Base-by-base conservation (phyloP, 2,113 vertebrate species). In the Struthio camelus region DNA sequence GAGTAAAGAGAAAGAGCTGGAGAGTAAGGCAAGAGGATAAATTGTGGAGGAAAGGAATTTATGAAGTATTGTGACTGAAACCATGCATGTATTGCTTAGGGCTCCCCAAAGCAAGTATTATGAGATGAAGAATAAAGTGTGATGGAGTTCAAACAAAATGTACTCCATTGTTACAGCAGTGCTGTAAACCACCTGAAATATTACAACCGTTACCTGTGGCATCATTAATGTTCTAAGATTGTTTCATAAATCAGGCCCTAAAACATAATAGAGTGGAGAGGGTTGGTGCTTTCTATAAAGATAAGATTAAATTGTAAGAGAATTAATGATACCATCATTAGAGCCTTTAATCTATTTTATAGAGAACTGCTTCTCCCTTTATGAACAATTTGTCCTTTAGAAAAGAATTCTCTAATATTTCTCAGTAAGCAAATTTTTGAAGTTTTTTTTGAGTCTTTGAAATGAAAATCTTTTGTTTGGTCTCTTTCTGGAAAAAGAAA, bases 241-340 rank as follows among this genome's bases (percentile, higher is more conserved):
- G 66, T 97, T 97, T 97, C 73, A 96, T 96, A 94, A 97, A 96
- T 96, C 93, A 91, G 61, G 24, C n/a, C 76, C 82, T 97, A 91
- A 97, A 97, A 94, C 38, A 92, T 95, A 95, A 96, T 94, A 76
- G 84, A 87, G 79, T 92, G 72, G 72, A 89, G 77, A 89, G 87
- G 94, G 72, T 89, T 8, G 0, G 69, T 84, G 84, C 90, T 95
- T 97, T 93, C 83, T 95, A 73, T 93, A 96, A 96, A 96, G 90
- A 88, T n/a, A 87, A 95, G 91, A 96, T 94, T 96, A 90, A 97
- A 97, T 90, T 95, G 86, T 94, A 92, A 80, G 84, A 71, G 79
- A 96, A 97, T 97, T 97, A 97, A 97, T 96, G 97, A 94, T 83
- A 91, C 65, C 50, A 65, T 96, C 94, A 85, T 97, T 95, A 88